Conservation (phyloP, 2,888 invertebrate genomes). For the Erebia epiphron region DNA sequence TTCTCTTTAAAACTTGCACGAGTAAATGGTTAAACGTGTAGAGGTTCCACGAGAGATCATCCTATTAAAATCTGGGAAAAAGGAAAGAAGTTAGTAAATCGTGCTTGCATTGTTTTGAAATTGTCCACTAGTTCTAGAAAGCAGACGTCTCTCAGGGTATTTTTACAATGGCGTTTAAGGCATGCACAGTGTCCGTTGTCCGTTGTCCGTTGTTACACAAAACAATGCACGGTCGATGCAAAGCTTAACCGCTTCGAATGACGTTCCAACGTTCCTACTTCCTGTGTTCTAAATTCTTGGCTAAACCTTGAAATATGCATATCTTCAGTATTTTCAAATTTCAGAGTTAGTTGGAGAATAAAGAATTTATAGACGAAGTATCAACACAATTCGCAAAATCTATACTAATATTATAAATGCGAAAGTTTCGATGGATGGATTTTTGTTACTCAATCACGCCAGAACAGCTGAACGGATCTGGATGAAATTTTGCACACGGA, state of each 20-base stretch:
- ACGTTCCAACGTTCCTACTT: neutral
- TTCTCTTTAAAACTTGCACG: no score
- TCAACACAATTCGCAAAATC: no score
- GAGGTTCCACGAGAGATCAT: no score
- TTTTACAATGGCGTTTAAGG: neutral
- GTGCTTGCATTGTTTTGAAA: neutral
- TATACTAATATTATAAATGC: no score
- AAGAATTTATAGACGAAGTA: no score
- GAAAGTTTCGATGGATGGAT: no score
- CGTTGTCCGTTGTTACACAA: neutral
- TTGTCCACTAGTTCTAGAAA: neutral
- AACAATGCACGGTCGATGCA: neutral
- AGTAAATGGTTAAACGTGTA: no score
- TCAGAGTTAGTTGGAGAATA: no score
- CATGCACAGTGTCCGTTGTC: neutral
- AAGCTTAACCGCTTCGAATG: slow-evolving; percentile 1
- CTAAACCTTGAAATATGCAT: neutral
- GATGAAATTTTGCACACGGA: no score
- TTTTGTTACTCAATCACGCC: no score
- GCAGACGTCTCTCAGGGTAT: neutral
- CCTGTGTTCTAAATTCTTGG: neutral
- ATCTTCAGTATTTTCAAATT: neutral
- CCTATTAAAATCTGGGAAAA: neutral
- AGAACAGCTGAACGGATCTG: no score
- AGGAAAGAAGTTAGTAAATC: neutral